These are phyloP conservation scores for Oxygymnocypris stewartii DNA, from an alignment of 2,113 vertebrate genomes.

Conservation along the genomic window DNA sequence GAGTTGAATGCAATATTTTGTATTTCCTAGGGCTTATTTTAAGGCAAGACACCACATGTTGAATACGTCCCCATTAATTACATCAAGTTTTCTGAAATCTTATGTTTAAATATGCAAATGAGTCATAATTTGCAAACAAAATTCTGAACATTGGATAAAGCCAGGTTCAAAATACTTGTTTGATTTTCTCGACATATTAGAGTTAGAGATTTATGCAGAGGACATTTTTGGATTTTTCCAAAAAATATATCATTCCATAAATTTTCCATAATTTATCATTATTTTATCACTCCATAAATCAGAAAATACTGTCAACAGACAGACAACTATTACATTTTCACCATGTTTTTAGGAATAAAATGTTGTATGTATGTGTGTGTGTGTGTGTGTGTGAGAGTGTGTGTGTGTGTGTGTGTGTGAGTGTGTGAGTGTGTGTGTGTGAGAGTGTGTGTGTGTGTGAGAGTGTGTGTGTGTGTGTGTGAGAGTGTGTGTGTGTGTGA, in stretches of 20 bases:
- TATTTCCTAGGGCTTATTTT: not conserved
- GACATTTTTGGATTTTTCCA: not conserved
- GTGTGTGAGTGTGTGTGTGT: too few relatives aligned
- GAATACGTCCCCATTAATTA: not conserved
- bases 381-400: too few relatives aligned
- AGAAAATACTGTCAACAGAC: not conserved
- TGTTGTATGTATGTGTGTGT: too few relatives aligned
- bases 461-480: too few relatives aligned
- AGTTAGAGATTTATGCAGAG: not conserved
- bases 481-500: too few relatives aligned
- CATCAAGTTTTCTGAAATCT: not conserved
- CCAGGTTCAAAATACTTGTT: not conserved
- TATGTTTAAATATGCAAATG: not conserved
- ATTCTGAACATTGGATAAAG: not conserved
- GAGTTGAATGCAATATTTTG: not conserved
- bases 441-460: too few relatives aligned
- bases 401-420: too few relatives aligned
- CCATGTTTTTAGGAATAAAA: not conserved
- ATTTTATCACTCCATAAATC: not conserved
- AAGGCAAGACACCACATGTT: constrained; percentile 19
- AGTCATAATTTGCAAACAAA: not conserved
- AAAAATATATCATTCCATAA: too few relatives aligned
- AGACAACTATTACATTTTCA: not conserved
- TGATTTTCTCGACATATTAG: not conserved
- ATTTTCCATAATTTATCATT: too few relatives aligned